Evolutionary conservation across 2,888 invertebrate species (phyloP).

Genomic region (Epinotia brunnichana): DNA sequence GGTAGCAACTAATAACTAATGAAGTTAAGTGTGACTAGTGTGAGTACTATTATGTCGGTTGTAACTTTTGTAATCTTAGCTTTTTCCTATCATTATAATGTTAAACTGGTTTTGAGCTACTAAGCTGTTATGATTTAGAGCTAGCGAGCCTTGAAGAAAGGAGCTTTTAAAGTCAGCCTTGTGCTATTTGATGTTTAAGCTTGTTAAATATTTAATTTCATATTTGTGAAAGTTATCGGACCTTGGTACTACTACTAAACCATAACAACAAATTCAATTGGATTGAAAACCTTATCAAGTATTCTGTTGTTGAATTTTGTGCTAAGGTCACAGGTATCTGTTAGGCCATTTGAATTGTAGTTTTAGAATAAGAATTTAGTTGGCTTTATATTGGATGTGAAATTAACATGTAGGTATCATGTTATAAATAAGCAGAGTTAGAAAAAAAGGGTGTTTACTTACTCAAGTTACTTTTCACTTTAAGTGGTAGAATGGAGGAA

Average conservation of each 20-base stretch:
- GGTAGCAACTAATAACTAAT: constrained; percentile 69
- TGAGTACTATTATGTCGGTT: constrained; percentile 60
- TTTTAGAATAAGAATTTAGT: constrained; percentile 56
- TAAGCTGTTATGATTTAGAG: too few species aligned
- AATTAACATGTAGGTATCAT: background rate
- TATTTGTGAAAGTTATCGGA: constrained; percentile 62
- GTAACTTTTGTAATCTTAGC: too few species aligned
- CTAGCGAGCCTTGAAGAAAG: too few species aligned
- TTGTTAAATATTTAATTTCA: constrained; percentile 52
- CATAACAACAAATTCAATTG: too few species aligned
- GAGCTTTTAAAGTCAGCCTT: too few species aligned
- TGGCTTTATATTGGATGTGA: constrained; percentile 49
- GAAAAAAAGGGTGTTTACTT: background rate
- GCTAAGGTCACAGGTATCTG: constrained; percentile 70
- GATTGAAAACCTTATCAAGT: too few species aligned
- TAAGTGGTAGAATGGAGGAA: background rate
- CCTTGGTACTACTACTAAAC: too few species aligned
- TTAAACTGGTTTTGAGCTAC: too few species aligned
- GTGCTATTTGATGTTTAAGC: too few species aligned
- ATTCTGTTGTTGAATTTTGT: constrained; percentile 59
- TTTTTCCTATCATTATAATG: too few species aligned
- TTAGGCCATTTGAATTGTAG: too few species aligned
- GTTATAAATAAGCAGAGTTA: background rate
- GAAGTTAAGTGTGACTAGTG: constrained; percentile 79
- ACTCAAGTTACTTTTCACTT: background rate